A percentile compares a stretch with the other conserved stretches of the same genome.
Evolutionary conservation across 1,140 invertebrate species (phyloP).

Genomic region (Leguminivora glycinivorella): DNA sequence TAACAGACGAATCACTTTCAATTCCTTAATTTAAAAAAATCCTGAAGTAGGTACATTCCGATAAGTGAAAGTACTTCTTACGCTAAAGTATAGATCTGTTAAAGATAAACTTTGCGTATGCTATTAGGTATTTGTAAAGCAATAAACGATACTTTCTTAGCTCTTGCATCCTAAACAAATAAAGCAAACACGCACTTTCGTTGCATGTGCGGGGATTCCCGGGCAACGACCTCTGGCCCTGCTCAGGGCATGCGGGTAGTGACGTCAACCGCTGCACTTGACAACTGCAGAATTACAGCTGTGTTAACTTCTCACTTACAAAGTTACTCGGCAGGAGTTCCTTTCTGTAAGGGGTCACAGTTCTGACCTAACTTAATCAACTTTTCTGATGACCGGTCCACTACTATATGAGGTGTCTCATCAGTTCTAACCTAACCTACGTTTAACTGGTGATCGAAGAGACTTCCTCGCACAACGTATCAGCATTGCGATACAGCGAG

Average conservation of each 20-base stretch:
- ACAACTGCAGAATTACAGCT: neutral
- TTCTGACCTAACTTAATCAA: no score
- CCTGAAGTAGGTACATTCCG: neutral
- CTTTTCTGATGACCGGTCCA: no score
- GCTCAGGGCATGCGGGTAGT: neutral
- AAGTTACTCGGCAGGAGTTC: neutral
- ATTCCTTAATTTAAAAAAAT: slow-evolving; percentile 1
- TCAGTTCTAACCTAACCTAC: no score
- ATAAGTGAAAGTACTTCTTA: neutral
- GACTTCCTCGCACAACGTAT: no score
- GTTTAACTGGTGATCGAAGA: no score
- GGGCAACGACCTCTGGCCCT: slow-evolving; percentile 1
- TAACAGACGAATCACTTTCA: neutral
- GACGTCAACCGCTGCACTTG: neutral
- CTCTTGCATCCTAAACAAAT: neutral
- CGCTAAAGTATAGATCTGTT: no score
- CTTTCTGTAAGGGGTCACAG: no score
- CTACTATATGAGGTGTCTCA: no score
- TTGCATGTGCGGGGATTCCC: slow-evolving; percentile 1
- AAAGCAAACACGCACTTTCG: neutral
- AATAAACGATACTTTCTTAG: neutral
- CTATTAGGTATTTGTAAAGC: neutral
- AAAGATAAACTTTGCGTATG: neutral
- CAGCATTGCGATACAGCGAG: no score
- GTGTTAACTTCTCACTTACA: neutral